A percentile compares a stretch with the other conserved stretches of the same genome.
Evolutionary conservation across 2,113 vertebrate species (phyloP).

Genomic region (Crotalus viridis): DNA sequence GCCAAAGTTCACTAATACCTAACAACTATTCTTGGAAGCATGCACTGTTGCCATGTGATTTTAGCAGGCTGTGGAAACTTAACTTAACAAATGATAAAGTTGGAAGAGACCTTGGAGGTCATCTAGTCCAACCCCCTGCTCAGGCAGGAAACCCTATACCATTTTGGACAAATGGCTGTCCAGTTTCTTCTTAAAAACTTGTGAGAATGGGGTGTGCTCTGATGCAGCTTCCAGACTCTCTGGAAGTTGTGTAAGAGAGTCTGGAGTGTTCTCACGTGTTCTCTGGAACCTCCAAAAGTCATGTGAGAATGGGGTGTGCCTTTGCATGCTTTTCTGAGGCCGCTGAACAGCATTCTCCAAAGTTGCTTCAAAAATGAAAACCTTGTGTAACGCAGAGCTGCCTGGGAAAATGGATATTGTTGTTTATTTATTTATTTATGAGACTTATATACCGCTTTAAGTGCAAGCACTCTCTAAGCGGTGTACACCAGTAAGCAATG

Average conservation of each 20-base stretch:
- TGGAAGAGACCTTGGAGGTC: no score
- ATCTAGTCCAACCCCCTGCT: no score
- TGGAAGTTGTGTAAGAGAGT: background rate
- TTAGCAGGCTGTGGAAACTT: background rate
- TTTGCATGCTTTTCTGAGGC: background rate
- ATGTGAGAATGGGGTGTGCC: background rate
- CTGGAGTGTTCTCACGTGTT: background rate
- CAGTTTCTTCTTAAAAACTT: background rate
- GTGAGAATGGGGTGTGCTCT: background rate
- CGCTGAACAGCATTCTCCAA: background rate
- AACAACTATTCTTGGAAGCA: background rate
- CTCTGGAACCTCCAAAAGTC: background rate
- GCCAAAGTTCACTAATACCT: background rate
- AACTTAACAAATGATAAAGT: no score
- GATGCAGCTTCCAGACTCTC: background rate
- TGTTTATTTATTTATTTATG: background rate
- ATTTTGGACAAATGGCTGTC: no score
- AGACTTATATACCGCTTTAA: no score
- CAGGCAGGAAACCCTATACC: no score
- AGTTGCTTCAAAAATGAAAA: background rate
- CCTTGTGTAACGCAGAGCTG: no score
- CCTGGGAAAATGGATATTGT: no score
- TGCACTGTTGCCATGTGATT: background rate
- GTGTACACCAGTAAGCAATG: no score
- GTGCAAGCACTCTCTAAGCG: no score